Base-by-base conservation (phyloP, 1,140 invertebrate genomes). In the Drosophila ercepeae region DNA sequence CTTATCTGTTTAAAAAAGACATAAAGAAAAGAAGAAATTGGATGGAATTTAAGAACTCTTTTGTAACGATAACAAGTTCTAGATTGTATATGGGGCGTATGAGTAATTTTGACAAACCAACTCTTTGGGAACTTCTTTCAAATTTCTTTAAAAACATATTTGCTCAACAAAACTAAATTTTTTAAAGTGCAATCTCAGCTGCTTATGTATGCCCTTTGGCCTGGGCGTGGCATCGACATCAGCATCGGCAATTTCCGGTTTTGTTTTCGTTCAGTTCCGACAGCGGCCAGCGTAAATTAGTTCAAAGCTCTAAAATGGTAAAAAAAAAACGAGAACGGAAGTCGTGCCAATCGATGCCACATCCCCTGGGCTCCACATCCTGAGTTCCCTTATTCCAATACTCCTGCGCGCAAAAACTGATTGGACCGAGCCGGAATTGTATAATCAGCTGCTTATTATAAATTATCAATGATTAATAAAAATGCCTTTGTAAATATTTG, bases 401-500 rank as follows among this genome's bases (percentile, higher is more conserved):
- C 9, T 25, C 1, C 4, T 5, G 19, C 39, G 8, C 16, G 14
- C n/a, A 14, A 42, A 42, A 49, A 49, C 51, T 52, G 60, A 74
- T 79, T 65, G 36, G 54, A 34, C 32, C 21, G 29, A 46, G 27
- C n/a, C 42, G 32, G 29, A 21, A 42, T 45, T 45, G 72, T 59
- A 64, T 81, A 69, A 82, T 82, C 72, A 81, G 67, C 25, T 77
- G 78, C 78, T 74, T 82, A 82, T 77, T 82, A 77, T 74, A 64
- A 82, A 82, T 82, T 82, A 82, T 64, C 60, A 82, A 83, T 82
- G 74, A 73, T 77, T 81, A 82, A 72, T 77, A 82, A 74, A 67
- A 81, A 81, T 69, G 50, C 68, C 58, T 55, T 64, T 64, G 73
- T 64, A 81, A 82, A 82, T 77, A 82, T 82, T 77, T 60, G 19